phyloP scores from a whole-genome alignment of 2,888 invertebrate genomes.

The Agriopis leucophaearia region DNA sequence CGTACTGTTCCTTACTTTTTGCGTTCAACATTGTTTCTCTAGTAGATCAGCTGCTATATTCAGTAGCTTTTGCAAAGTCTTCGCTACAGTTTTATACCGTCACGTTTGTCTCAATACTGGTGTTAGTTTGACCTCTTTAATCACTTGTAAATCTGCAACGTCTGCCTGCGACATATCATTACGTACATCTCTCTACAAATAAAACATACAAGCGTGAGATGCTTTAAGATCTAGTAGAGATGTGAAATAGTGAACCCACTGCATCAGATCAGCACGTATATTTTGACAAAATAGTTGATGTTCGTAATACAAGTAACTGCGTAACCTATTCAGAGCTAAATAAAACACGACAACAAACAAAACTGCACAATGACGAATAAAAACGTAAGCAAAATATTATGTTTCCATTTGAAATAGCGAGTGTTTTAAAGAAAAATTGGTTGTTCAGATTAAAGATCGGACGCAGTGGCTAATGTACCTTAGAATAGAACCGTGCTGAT shows the following conservation, averaged over 20 bases:
- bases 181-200: conserved; percentile 21
- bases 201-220: conserved; percentile 19
- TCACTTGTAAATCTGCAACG: conserved; percentile 11
- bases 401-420: not conserved
- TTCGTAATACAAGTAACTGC: not conserved
- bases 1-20: not conserved
- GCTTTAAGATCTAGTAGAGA: conserved; percentile 8
- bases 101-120: not conserved
- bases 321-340: not conserved
- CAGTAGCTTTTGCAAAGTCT: not conserved
- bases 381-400: not conserved
- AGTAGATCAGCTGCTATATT: not conserved
- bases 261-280: not conserved
- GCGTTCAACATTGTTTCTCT: not conserved
- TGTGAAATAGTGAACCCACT: conserved; percentile 2
- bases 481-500: conserved; percentile 23
- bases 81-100: not conserved
- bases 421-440: not conserved
- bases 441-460: not conserved
- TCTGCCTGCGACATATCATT: conserved; percentile 13
- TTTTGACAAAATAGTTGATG: not conserved
- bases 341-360: not conserved
- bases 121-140: conserved; percentile 16
- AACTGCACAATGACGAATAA: not conserved
- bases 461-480: not conserved